Percentiles rank a stretch among this genome's conserved stretches.
These are phyloP conservation scores for Notothenia coriiceps DNA, from an alignment of 2,113 vertebrate genomes.

Conservation along the genomic window DNA sequence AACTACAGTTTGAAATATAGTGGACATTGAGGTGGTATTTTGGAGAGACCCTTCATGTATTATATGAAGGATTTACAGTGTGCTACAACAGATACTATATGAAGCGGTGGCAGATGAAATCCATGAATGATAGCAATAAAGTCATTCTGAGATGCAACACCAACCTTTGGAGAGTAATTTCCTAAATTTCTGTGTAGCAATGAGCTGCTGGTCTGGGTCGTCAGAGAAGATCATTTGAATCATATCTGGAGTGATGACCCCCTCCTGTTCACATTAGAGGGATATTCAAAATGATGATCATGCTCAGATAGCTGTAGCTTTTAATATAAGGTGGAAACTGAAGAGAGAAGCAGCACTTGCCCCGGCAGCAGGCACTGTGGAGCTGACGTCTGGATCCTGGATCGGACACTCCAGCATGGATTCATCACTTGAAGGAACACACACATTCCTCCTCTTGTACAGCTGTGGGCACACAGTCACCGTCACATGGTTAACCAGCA, in stretches of 20 bases:
- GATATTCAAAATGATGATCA: not conserved
- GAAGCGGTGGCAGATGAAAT: too few species aligned
- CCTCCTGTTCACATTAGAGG: constrained; percentile 84
- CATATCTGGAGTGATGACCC: constrained; percentile 97
- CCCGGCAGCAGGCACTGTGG: constrained; percentile 32
- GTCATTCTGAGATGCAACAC: too few species aligned
- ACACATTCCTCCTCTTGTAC: constrained; percentile 98
- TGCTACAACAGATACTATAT: too few species aligned
- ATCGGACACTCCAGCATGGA: constrained; percentile 93
- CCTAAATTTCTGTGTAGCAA: constrained; percentile 97
- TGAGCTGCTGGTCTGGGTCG: constrained; percentile 93
- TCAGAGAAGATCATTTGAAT: constrained; percentile 98
- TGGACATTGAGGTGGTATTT: too few species aligned
- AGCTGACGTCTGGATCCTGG: constrained; percentile 91
- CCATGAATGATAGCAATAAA: too few species aligned
- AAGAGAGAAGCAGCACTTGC: too few species aligned
- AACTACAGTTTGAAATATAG: too few species aligned
- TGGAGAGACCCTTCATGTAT: too few species aligned
- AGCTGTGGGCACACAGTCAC: constrained; percentile 81
- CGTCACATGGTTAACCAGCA: not conserved
- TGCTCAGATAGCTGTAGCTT: not conserved
- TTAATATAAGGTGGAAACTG: too few species aligned
- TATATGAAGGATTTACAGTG: too few species aligned
- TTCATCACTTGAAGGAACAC: constrained; percentile 90
- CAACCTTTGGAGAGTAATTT: constrained; percentile 99